These are phyloP conservation scores for Nymphalis polychloros DNA, from an alignment of 2,888 invertebrate species.

Conservation along the genomic window DNA sequence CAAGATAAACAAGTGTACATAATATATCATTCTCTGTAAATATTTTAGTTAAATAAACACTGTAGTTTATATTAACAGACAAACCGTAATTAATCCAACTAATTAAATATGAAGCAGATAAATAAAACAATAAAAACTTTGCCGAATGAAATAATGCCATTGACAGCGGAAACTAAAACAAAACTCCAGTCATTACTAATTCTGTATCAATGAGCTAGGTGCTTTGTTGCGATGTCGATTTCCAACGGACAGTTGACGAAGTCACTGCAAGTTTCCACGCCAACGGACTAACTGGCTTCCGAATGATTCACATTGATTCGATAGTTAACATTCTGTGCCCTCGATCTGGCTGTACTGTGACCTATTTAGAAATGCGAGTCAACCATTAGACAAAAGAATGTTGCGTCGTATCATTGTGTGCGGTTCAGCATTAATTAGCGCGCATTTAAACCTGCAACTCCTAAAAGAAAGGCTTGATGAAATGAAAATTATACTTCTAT, in stretches of 20 bases:
- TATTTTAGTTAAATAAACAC: not conserved
- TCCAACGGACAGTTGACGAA: constrained; percentile 14
- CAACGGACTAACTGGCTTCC: constrained; percentile 8
- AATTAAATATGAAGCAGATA: not conserved
- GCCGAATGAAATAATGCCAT: not conserved
- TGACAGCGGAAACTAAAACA: not conserved
- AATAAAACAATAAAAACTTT: not conserved
- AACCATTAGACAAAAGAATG: constrained; percentile 27
- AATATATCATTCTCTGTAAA: not conserved
- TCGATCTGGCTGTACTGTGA: constrained; percentile 20
- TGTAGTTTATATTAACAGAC: not conserved
- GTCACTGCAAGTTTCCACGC: constrained; percentile 14
- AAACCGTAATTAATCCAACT: not conserved
- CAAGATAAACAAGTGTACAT: not conserved
- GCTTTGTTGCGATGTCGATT: constrained; percentile 8
- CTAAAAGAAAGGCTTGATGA: constrained; percentile 17
- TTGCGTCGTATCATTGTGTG: constrained; percentile 28
- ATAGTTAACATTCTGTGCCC: constrained; percentile 21
- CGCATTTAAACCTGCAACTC: constrained; percentile 7
- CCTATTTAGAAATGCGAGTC: constrained; percentile 31
- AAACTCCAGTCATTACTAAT: constrained; percentile 1
- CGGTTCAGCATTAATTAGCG: constrained; percentile 31
- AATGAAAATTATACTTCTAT: constrained; percentile 21
- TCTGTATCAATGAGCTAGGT: constrained; percentile 5
- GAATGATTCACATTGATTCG: constrained; percentile 23